Base-by-base conservation (phyloP, 2,888 invertebrate genomes). In the Meganola albula region DNA sequence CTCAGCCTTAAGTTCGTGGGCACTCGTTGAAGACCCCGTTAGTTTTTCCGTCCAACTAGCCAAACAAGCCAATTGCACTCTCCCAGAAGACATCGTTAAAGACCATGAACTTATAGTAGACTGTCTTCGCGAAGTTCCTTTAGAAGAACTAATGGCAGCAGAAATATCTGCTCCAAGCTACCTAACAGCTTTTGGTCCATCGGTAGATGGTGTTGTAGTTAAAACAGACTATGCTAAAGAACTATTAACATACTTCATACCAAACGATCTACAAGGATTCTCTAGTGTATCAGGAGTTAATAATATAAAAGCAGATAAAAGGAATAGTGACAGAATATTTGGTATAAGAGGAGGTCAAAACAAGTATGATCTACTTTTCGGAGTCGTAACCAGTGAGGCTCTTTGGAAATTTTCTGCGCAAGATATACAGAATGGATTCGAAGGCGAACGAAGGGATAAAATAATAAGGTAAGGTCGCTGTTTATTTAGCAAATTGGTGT, bases 131-230 rank as follows among this genome's bases (percentile, higher is more conserved):
- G 93, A 94, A 60, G 90, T 92, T 1, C 88, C 91, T 2, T 75
- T 95, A 5, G 90, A 91, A 25, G 92, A 93, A 48, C 84, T 95
- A 3, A 90, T 94, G 82, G 88, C 88, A 4, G 92, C 93, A 1
- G 94, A 93, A 61, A 92, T 93, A 29, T 89, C 88, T 42, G 91
- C 94, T 3, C 95, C 95, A 1, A 93, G 92, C 32, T 95, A 94
- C 66, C 78, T 95, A 27, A 94, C 93, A 44, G 92, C 95, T 0
- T 98, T 97, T 60, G 98, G 97, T 0, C 97, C 97, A 1, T 95
- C 96, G 57, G 95, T 97, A 24, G 97, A 97, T 66, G 97, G 96
- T 30, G 96, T 97, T 33, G 96, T 98, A 37, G 96, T 98, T 49
- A 93, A 94, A 78, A 91, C 94, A 16, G 94, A 95, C 70, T 93